Base-by-base conservation (phyloP, 64 coral and sea anemone species). In the Pachyseris speciosa region DNA sequence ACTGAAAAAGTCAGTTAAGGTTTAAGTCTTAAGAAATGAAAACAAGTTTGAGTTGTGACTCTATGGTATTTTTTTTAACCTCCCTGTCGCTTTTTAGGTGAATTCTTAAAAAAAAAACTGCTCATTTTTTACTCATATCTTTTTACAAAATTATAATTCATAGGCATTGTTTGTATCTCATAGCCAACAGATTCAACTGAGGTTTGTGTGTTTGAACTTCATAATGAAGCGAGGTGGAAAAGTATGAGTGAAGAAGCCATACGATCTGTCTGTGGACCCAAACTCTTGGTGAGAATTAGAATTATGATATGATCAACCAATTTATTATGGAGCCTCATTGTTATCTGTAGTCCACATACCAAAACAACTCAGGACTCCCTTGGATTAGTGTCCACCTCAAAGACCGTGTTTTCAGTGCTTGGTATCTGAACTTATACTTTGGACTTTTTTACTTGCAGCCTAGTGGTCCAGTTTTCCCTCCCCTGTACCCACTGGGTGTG, bases 211-310 rank as follows among this genome's bases (percentile, higher is more conserved):
- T 99, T 99, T 91, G 97, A 99, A 27, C 74, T 99, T 39, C 81
- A 93, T 13, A 99, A 95, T 85, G 94, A 99, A 90, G 27, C 94
- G 0, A 74, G 95, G 36, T 99, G 97, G 97, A 99, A 99, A 83
- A 75, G 94, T 10, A 99, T 99, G 97, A 99, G 97, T 59, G 97
- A 99, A 67, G 93, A 99, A 30, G 97, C 97, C 3, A 84, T 99
- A 30, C 37, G 75, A 45, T 99, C 97, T 32, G 93, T 95, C 33
- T 95, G 97, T 83, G 94, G 97, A 55, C 44, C 94, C 22, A 90
- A 87, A 84, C 68, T 95, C 34, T 58, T 99, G 75, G 97, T 99
- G 86, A 81, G 89, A 79, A 13, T 37, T 38, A 19, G 17, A 71
- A 7, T 17, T 37, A 8, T 20, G 17, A 25, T 27, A 9, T 60